Evolutionary conservation across 2,797 vertebrate genomes (phyloP).

Genomic region (Coregonus suidteri): DNA sequence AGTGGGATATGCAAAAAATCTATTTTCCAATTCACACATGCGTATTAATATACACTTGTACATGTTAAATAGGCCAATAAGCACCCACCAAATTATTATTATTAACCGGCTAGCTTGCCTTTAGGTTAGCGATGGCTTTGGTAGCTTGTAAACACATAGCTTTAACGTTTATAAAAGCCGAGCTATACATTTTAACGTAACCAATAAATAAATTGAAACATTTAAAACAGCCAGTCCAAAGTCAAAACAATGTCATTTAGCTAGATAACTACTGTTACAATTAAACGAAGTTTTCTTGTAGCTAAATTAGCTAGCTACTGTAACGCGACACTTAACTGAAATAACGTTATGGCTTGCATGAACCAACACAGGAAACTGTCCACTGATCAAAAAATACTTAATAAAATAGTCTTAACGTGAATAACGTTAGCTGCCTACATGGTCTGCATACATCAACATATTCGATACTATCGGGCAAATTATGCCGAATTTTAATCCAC

Average conservation of each 20-base stretch:
- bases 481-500: not conserved
- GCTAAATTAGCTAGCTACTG: no score
- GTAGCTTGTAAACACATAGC: not conserved
- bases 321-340: not conserved
- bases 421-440: not conserved
- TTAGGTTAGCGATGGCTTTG: not conserved
- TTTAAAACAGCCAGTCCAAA: not conserved
- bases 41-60: no score
- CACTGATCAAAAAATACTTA: not conserved
- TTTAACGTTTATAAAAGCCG: not conserved
- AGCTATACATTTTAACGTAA: not conserved
- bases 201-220: not conserved
- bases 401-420: not conserved
- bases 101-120: not conserved
- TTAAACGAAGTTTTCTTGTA: not conserved
- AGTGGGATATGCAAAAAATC: no score
- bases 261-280: not conserved
- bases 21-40: no score
- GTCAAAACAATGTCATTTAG: not conserved
- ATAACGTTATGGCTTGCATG: constrained; percentile 5
- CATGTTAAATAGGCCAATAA: no score
- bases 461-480: not conserved
- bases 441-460: not conserved
- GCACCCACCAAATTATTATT: no score
- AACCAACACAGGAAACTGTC: constrained; percentile 10